These are phyloP conservation scores for Drosophila mettleri DNA, from an alignment of 2,888 invertebrate genomes.

Conservation along the genomic window DNA sequence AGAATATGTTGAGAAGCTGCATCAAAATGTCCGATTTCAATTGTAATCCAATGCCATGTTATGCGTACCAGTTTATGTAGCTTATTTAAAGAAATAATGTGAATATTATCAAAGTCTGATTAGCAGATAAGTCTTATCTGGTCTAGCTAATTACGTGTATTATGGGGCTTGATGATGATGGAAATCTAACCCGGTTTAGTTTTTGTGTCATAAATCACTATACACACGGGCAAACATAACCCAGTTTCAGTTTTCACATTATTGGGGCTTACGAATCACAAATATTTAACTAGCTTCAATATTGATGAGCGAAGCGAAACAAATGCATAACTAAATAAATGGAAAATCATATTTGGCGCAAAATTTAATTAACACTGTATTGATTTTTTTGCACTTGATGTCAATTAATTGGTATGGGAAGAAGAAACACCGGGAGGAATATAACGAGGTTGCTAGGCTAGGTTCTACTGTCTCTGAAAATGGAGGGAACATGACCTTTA, in stretches of 20 bases:
- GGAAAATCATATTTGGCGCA: conserved; percentile 47
- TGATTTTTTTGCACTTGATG: conserved; percentile 63
- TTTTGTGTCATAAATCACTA: conserved; percentile 36
- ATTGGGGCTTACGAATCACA: conserved; percentile 14
- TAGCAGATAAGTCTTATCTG: conserved; percentile 37
- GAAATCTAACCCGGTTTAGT: conserved; percentile 42
- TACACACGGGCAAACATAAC: conserved; percentile 41
- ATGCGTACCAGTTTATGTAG: neutral
- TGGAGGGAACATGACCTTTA: conserved; percentile 46
- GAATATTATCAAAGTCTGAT: conserved; percentile 19
- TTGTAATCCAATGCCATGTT: neutral
- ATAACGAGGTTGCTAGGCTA: neutral
- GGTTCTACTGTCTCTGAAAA: conserved; percentile 8
- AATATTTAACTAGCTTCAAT: conserved; percentile 28
- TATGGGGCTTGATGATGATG: neutral
- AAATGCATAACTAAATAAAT: conserved; percentile 30
- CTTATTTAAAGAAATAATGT: neutral
- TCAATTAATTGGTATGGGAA: conserved; percentile 40
- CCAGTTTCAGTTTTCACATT: conserved; percentile 26
- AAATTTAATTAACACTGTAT: conserved; percentile 68
- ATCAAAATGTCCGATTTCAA: neutral
- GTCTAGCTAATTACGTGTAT: conserved; percentile 20
- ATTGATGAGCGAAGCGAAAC: conserved; percentile 16
- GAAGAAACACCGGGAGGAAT: neutral
- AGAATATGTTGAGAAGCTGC: neutral